Evolutionary conservation across 2,113 vertebrate species (phyloP).

Genomic region (Etheostoma spectabile): DNA sequence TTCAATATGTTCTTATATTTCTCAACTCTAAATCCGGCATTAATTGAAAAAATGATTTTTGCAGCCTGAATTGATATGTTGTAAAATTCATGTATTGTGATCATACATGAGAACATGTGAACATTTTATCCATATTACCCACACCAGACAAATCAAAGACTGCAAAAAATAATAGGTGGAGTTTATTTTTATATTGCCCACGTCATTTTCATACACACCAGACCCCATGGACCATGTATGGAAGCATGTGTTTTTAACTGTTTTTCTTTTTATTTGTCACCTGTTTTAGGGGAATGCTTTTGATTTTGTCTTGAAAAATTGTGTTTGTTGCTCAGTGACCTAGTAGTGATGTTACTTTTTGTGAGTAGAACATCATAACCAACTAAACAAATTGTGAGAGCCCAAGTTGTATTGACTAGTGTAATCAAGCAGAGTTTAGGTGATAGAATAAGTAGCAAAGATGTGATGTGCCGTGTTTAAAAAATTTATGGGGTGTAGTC

Average conservation of each 20-base stretch:
- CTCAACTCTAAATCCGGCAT: background rate
- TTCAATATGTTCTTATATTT: background rate
- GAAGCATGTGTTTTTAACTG: background rate
- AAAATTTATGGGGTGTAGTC: conserved; percentile 35
- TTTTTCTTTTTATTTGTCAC: background rate
- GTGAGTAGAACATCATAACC: background rate
- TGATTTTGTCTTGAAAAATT: background rate
- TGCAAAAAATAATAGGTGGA: too few relatives aligned
- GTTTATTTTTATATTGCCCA: too few relatives aligned
- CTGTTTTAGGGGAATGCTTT: background rate
- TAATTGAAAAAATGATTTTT: background rate
- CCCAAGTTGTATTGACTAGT: background rate
- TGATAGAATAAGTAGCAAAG: background rate
- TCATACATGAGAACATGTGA: too few relatives aligned
- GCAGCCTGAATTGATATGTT: background rate
- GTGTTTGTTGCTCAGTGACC: background rate
- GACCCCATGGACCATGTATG: too few relatives aligned
- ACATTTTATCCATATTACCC: background rate
- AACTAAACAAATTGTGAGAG: background rate
- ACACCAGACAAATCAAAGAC: too few relatives aligned
- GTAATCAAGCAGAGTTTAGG: background rate
- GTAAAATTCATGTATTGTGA: background rate
- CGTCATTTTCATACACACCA: too few relatives aligned
- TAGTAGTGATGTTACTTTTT: background rate
- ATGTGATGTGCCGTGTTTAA: conserved; percentile 24